Percentiles rank a stretch among this genome's conserved stretches.
These are phyloP conservation scores for Centroberyx gerrardi DNA, from an alignment of 2,797 vertebrate genomes.

Conservation along the genomic window DNA sequence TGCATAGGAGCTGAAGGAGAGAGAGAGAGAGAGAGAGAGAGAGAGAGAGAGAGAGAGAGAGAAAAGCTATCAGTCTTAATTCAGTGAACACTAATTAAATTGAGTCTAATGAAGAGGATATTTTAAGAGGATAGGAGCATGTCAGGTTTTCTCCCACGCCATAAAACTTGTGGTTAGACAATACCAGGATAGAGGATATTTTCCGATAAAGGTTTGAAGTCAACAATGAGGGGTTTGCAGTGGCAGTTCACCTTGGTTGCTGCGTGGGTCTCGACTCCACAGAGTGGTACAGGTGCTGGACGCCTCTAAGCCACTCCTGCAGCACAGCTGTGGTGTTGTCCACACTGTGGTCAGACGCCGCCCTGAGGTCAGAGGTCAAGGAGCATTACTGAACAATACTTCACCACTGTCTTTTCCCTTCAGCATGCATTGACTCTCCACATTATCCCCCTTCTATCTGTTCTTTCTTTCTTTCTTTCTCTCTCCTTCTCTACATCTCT, in stretches of 20 bases:
- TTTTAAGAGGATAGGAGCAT: background rate
- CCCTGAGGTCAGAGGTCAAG: conserved; percentile 78
- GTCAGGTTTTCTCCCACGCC: background rate
- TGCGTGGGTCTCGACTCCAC: conserved; percentile 89
- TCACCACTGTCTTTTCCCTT: background rate
- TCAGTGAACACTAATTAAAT: too few relatives aligned
- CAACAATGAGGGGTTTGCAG: too few relatives aligned
- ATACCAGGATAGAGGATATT: background rate
- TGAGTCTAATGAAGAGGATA: background rate
- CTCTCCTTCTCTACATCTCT: background rate
- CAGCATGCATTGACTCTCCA: too few relatives aligned
- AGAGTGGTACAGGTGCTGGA: conserved; percentile 88
- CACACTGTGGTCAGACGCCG: conserved; percentile 90
- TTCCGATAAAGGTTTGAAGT: too few relatives aligned
- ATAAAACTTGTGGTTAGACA: background rate
- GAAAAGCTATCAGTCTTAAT: background rate
- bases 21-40: too few relatives aligned
- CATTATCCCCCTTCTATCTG: background rate
- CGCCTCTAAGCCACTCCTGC: conserved; percentile 89
- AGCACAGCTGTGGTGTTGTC: conserved; percentile 92
- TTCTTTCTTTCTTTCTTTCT: conserved; percentile 3
- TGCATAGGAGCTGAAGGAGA: conserved; percentile 83
- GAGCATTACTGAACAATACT: background rate
- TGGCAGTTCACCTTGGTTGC: conserved; percentile 70
- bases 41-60: conserved; percentile 6